Evolutionary conservation across 2,888 invertebrate species (phyloP).

Genomic region (Drosophila neutralis): DNA sequence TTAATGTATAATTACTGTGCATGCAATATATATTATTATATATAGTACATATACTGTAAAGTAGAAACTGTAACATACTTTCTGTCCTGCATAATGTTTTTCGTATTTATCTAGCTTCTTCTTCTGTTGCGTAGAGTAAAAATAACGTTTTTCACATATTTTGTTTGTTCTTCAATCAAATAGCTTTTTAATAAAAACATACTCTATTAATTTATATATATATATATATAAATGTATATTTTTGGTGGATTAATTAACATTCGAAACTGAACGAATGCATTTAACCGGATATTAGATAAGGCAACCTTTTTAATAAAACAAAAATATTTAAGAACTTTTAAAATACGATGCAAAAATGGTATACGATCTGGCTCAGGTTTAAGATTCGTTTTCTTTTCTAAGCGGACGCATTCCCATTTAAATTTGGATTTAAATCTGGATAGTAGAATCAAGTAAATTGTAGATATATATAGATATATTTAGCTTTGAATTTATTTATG

Average conservation of each 20-base stretch:
- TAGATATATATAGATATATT: constrained; percentile 24
- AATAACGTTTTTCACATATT: background rate
- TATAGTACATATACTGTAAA: constrained; percentile 23
- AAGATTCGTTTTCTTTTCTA: background rate
- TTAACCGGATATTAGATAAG: background rate
- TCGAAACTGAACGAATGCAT: background rate
- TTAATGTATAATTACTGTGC: constrained; percentile 1
- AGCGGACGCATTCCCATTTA: background rate
- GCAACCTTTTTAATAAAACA: background rate
- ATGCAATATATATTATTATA: constrained; percentile 16
- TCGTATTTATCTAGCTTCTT: background rate
- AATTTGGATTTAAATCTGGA: background rate
- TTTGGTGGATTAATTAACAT: background rate
- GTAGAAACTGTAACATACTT: constrained; percentile 12
- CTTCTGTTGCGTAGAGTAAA: background rate
- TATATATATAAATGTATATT: background rate
- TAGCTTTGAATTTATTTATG: constrained; percentile 36
- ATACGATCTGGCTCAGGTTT: background rate
- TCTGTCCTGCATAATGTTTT: background rate
- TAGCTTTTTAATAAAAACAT: constrained; percentile 8
- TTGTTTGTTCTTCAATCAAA: background rate
- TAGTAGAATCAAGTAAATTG: constrained; percentile 7
- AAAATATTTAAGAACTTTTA: background rate
- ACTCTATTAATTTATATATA: background rate
- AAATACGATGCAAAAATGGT: background rate